phyloP scores from a whole-genome alignment of 2,888 invertebrate species.

The Hypomecis atomaria region DNA sequence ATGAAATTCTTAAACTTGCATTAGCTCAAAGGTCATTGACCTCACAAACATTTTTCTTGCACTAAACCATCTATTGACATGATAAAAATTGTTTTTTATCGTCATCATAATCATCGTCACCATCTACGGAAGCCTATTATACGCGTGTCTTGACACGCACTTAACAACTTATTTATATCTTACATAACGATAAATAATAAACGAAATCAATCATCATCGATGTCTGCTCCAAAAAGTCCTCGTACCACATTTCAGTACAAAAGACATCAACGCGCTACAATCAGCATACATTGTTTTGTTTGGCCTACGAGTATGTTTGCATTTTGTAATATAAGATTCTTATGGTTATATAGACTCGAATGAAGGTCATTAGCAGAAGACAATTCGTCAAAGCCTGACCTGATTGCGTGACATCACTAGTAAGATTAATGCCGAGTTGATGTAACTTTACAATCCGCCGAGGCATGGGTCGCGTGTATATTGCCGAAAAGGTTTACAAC shows the following conservation, averaged over 20 bases:
- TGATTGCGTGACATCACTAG: conserved; percentile 25
- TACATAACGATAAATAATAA: background rate
- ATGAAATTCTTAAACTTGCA: no score
- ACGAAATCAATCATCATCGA: conserved; percentile 7
- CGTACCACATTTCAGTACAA: conserved; percentile 44
- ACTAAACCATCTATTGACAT: no score
- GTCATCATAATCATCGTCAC: no score
- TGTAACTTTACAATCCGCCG: conserved; percentile 20
- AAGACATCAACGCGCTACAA: conserved; percentile 72
- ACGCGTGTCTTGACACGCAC: no score
- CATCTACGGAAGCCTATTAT: no score
- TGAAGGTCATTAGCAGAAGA: conserved; percentile 28
- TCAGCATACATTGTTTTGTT: conserved; percentile 33
- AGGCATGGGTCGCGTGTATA: conserved; percentile 15
- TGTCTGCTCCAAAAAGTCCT: conserved; percentile 18
- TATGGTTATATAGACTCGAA: conserved; percentile 22
- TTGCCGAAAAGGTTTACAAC: conserved; percentile 29
- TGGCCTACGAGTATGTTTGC: conserved; percentile 15
- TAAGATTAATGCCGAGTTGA: conserved; percentile 30
- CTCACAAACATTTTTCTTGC: no score
- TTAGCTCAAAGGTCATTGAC: no score
- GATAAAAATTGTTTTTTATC: no score
- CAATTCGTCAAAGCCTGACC: conserved; percentile 37
- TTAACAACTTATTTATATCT: no score
- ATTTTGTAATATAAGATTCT: conserved; percentile 22